Percentiles rank a stretch among this genome's conserved stretches.
phyloP scores from a whole-genome alignment of 2,113 vertebrate species.

The Mastomys coucha region DNA sequence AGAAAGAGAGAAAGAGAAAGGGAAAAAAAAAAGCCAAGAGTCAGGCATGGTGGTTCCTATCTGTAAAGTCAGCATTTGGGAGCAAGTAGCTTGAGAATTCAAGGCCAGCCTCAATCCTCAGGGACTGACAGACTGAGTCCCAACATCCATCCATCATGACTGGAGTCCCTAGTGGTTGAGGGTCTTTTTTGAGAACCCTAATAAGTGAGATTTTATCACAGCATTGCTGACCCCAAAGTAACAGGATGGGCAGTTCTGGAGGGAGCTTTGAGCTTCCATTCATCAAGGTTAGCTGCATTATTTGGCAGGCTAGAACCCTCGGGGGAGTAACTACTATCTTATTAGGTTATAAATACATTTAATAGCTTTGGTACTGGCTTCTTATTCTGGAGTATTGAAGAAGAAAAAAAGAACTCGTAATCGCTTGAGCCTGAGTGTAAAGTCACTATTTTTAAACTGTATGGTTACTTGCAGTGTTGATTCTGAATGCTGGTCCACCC shows the following conservation, averaged over 20 bases:
- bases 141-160: neutral
- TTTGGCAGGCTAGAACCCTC: slow-evolving; percentile 50
- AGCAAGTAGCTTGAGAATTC: neutral
- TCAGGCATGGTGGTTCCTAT: neutral
- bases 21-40: neutral
- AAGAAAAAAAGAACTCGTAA: slow-evolving; percentile 50
- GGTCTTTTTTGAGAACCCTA: slow-evolving; percentile 50
- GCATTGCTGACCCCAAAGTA: slow-evolving; percentile 53
- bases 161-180: neutral
- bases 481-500: neutral
- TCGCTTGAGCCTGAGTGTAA: slow-evolving; percentile 46
- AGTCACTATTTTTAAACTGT: neutral
- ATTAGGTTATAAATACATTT: slow-evolving; percentile 82
- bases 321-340: slow-evolving; percentile 69
- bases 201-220: slow-evolving; percentile 62
- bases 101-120: neutral
- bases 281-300: slow-evolving; percentile 67
- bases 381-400: slow-evolving; percentile 69
- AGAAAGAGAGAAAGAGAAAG: no score
- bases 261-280: slow-evolving; percentile 38
- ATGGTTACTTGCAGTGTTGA: neutral
- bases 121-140: neutral
- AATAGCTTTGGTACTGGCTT: slow-evolving; percentile 66
- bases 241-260: slow-evolving; percentile 41
- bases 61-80: neutral